A percentile compares a stretch with the other conserved stretches of the same genome.
These are phyloP conservation scores for Coenonympha glycerion DNA, from an alignment of 2,888 invertebrate species.

Conservation along the genomic window DNA sequence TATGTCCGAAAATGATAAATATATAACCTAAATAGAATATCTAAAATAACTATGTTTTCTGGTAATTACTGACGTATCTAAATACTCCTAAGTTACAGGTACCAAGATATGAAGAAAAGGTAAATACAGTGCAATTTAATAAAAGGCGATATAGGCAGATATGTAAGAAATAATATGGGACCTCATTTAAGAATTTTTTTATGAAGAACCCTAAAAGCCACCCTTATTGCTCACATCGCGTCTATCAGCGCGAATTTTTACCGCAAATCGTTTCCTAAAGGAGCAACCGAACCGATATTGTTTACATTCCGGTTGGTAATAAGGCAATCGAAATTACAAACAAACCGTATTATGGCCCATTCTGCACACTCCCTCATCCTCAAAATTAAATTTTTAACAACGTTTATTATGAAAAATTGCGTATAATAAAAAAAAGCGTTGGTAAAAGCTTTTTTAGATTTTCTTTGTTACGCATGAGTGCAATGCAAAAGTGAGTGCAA, in stretches of 20 bases:
- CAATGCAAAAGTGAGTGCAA: too few relatives aligned
- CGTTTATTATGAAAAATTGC: not conserved
- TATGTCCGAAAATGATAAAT: too few relatives aligned
- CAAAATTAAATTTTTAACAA: conserved; percentile 14
- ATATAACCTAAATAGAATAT: too few relatives aligned
- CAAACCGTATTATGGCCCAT: conserved; percentile 48
- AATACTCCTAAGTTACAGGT: too few relatives aligned
- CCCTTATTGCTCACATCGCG: conserved; percentile 67
- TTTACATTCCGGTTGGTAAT: conserved; percentile 56
- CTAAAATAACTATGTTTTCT: too few relatives aligned
- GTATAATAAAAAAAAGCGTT: not conserved
- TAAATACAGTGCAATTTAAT: too few relatives aligned
- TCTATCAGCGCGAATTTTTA: conserved; percentile 62
- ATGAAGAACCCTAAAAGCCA: conserved; percentile 38
- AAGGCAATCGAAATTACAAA: conserved; percentile 47
- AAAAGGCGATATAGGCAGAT: too few relatives aligned
- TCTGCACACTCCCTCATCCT: conserved; percentile 39
- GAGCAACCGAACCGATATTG: conserved; percentile 61
- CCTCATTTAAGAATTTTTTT: not conserved
- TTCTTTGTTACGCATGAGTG: too few relatives aligned
- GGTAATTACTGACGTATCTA: too few relatives aligned
- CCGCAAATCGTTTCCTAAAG: conserved; percentile 64
- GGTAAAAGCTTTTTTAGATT: not conserved
- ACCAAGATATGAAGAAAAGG: too few relatives aligned
- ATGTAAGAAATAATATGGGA: not conserved